Evolutionary conservation across 2,797 vertebrate genomes (phyloP).

Genomic region (Anas acuta): DNA sequence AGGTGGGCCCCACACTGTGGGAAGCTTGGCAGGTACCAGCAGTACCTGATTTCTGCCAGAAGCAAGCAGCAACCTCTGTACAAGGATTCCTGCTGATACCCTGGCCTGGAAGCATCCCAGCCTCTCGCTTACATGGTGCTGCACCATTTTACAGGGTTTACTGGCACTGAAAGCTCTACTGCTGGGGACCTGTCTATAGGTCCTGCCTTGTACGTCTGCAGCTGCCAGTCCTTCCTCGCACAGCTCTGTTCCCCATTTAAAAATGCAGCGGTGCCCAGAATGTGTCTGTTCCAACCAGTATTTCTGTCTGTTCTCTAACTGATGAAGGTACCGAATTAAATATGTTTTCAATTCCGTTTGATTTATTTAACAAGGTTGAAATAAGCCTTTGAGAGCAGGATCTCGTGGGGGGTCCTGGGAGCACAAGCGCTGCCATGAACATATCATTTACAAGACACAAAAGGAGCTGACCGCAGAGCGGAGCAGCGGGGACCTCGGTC

Average conservation of each 20-base stretch:
- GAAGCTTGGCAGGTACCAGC: not conserved
- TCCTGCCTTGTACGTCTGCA: not conserved
- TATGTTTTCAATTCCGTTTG: not conserved
- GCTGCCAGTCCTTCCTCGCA: not conserved
- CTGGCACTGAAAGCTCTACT: not conserved
- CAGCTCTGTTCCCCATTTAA: conserved; percentile 10
- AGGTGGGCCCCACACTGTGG: too few species aligned
- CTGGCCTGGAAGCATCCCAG: not conserved
- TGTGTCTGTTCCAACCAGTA: conserved; percentile 4
- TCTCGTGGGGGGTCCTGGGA: conserved; percentile 38
- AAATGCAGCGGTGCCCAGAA: not conserved
- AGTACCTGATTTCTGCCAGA: not conserved
- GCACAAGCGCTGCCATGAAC: not conserved
- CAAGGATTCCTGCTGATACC: not conserved
- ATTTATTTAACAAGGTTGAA: conserved; percentile 43
- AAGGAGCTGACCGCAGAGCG: not conserved
- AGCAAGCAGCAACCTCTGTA: not conserved
- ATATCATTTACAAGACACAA: not conserved
- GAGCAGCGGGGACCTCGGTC: not conserved
- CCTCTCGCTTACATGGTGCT: not conserved
- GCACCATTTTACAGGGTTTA: not conserved
- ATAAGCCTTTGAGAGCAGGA: not conserved
- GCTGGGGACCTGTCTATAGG: not conserved
- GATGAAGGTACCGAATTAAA: not conserved
- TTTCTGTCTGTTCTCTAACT: not conserved